Conservation (phyloP, 2,797 vertebrate species). For the Crocidura indochinensis region DNA sequence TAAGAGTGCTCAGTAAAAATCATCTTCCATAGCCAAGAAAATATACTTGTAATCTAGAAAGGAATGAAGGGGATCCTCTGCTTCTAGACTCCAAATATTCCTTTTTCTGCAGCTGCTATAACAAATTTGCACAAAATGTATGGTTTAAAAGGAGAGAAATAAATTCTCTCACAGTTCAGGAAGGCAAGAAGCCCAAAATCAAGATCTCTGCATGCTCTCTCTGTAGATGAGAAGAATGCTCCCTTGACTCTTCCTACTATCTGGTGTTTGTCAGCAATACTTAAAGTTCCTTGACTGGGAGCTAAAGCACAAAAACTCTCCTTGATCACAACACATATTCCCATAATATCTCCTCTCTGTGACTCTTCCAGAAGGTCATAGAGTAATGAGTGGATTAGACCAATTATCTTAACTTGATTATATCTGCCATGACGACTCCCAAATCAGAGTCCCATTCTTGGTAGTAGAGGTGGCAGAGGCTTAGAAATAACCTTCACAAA, state of each 20-base stretch:
- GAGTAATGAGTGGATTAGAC: neutral
- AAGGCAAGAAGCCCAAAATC: neutral
- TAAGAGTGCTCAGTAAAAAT: neutral
- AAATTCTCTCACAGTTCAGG: neutral
- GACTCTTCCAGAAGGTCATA: neutral
- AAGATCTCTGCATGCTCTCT: neutral
- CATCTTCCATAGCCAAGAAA: neutral
- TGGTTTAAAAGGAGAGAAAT: conserved; percentile 10
- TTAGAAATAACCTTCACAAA: neutral
- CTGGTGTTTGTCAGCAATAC: too few relatives aligned
- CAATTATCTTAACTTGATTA: conserved; percentile 26
- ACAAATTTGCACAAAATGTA: neutral
- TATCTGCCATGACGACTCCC: neutral
- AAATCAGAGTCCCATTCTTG: neutral
- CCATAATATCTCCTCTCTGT: neutral
- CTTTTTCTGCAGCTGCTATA: conserved; percentile 25
- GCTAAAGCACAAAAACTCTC: neutral
- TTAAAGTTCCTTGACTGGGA: neutral
- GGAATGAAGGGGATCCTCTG: neutral
- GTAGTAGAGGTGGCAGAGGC: neutral
- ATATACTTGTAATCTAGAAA: conserved; percentile 3
- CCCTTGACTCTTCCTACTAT: neutral
- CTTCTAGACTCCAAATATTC: neutral
- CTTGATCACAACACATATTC: fast-evolving
- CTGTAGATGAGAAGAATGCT: neutral